Evolutionary conservation across 2,113 vertebrate species (phyloP), one percentile per base, ranked within the genome.

Genomic region (Eira barbara): DNA sequence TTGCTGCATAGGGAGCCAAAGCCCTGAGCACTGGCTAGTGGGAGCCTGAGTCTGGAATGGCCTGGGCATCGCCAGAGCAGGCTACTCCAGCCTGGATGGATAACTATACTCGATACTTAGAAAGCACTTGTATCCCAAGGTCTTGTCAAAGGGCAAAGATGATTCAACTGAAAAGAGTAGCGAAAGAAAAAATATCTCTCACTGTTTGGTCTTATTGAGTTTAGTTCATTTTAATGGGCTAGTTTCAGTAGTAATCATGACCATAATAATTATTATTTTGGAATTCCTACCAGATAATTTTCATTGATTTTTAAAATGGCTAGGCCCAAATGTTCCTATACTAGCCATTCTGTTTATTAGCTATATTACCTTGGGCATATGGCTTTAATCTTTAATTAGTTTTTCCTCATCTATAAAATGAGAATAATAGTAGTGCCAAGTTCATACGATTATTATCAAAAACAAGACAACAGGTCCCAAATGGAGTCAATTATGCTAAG

Each of bases 21-120:
- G 13, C 23, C 36, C 57, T 20, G 14, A 29, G 27, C 1, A 20
- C 20, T 14, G 2, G 4, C 3, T 6, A 34, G 25, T 2, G 14
- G 15, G 7, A 14, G 8, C 11, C 20, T 78, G 21, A 14, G 12
- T 5, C 21, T 67, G 21, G 6, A 17, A 78, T 7, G 36, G 13
- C 39, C 9, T 39, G 8, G n/a, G 20, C 8, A 2, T 34, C 13
- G 1, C 5, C 34, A n/a, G 21, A 25, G 4, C 8, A 45, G 20
- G 10, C 34, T n/a, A 34, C 47, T 65, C 21, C 4, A 25, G 4
- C 8, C 15, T 9, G 2, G 3, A 13, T 15, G 2, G 3, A 36
- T 20, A 39, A 52, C 39, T 31, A 0, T 20, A 69, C 27, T 67
- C 13, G 7, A 17, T 21, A 61, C 6, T 42, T 55, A 4, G 36